Evolutionary conservation across 2,797 vertebrate species (phyloP), one percentile per base, ranked within the genome.

Genomic region (Ptychobarbus kaznakovi): DNA sequence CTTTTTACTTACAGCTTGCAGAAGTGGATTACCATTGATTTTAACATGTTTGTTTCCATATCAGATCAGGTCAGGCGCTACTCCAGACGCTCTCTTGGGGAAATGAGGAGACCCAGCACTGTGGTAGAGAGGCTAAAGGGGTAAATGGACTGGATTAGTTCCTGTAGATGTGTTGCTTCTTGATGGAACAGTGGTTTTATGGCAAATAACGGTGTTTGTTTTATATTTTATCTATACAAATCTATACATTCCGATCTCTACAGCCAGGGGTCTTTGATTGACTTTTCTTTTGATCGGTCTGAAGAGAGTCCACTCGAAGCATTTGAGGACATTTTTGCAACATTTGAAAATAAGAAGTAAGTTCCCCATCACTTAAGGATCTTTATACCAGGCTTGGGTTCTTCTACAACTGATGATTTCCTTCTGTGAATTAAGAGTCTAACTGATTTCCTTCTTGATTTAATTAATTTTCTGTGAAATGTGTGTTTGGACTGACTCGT

Each of bases 231-330:
- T 82, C 20, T 46, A 22, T 63, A 46, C 16, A 35, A 63, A n/a
- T 49, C 28, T 28, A 80, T 53, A 0, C 40, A 69, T 15, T 86
- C 18, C 83, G 20, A 79, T 73, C 46, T 95, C 94, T 91, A 81
- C 95, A 97, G 96, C 92, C 89, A 83, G 91, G 95, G 78, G 86
- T 89, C 92, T 90, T 81, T 96, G 89, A 94, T 97, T 93, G 97
- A 98, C 91, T 99, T 98, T 95, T 98, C 97, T 90, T 97, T 98
- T 89, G 98, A 99, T 92, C 94, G 91, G 90, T 96, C 97, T 86
- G 96, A 97, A 90, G 98, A 99, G 89, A 94, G 94, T 88, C 94
- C 96, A 89, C 91, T 98, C 76, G 97, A 96, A 89, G 92, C 94
- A 83, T 97, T 98, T 90, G 97, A 98, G 91, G 97, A 99, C 94